Conservation (phyloP, 1,140 invertebrate genomes). For the Drosophila athabasca region DNA sequence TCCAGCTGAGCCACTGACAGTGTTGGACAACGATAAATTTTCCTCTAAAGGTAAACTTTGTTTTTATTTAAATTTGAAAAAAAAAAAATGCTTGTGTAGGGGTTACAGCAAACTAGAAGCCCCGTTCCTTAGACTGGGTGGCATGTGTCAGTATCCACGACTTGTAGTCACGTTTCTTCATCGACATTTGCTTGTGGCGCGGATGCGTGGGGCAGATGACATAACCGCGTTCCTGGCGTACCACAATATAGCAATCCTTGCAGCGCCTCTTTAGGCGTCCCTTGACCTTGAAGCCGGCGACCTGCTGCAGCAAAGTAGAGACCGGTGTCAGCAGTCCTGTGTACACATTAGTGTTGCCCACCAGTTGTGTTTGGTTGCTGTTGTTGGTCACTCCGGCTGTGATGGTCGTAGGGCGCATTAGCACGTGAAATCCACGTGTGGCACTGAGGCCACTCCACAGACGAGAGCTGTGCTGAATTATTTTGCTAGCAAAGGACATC, state of each 20-base stretch:
- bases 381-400: constrained; percentile 1
- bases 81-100: constrained; percentile 15
- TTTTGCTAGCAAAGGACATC: constrained; percentile 64
- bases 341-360: neutral
- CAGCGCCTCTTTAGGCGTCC: constrained; percentile 87
- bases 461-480: constrained; percentile 42
- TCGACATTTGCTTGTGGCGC: constrained; percentile 91
- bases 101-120: constrained; percentile 83
- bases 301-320: constrained; percentile 60
- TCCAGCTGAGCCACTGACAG: constrained; percentile 8
- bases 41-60: neutral
- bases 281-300: constrained; percentile 84
- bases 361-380: constrained; percentile 20
- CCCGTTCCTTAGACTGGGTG: constrained; percentile 86
- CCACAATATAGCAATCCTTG: constrained; percentile 90
- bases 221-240: constrained; percentile 87
- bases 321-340: constrained; percentile 49
- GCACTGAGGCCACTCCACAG: constrained; percentile 50
- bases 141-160: constrained; percentile 90
- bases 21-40: constrained; percentile 23
- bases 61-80: constrained; percentile 28
- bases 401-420: constrained; percentile 37
- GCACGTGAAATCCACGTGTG: constrained; percentile 57
- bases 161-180: constrained; percentile 86
- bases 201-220: constrained; percentile 90